A percentile compares a stretch with the other conserved stretches of the same genome.
These are phyloP conservation scores for Panopea generosa DNA, from an alignment of 2,888 invertebrate genomes.

Conservation along the genomic window DNA sequence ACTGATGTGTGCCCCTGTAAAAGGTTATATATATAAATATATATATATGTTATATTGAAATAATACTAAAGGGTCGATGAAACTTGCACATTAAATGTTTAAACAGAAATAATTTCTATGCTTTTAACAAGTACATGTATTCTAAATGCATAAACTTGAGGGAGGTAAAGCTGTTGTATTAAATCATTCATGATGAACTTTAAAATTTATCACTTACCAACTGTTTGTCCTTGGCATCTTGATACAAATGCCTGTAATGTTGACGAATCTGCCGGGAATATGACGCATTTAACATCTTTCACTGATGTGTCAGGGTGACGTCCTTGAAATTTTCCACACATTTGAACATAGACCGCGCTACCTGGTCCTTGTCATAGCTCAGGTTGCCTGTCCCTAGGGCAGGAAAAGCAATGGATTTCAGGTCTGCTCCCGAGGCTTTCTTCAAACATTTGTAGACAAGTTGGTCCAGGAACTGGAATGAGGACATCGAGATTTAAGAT, in stretches of 20 bases:
- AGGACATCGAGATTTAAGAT: not conserved
- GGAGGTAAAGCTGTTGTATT: too few relatives aligned
- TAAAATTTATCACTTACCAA: too few relatives aligned
- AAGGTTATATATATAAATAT: too few relatives aligned
- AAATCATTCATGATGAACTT: too few relatives aligned
- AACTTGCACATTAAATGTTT: too few relatives aligned
- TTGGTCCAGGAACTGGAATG: slow-evolving; percentile 56
- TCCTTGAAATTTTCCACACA: slow-evolving; percentile 43
- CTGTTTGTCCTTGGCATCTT: not conserved
- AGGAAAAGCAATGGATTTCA: slow-evolving; percentile 68
- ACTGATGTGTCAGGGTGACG: slow-evolving; percentile 36
- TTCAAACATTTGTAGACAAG: slow-evolving; percentile 56
- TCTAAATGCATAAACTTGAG: too few relatives aligned
- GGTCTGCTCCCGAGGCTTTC: slow-evolving; percentile 35
- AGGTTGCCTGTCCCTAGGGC: slow-evolving; percentile 73
- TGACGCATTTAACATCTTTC: slow-evolving; percentile 61
- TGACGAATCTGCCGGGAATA: slow-evolving; percentile 53
- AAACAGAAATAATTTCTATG: too few relatives aligned
- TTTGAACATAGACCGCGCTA: slow-evolving; percentile 63
- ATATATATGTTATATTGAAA: too few relatives aligned
- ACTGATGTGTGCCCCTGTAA: too few relatives aligned
- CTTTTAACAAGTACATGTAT: too few relatives aligned
- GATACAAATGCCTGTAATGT: slow-evolving; percentile 27
- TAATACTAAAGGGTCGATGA: too few relatives aligned
- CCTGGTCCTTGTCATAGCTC: slow-evolving; percentile 52